These are phyloP conservation scores for Silurus aristotelis DNA, from an alignment of 2,797 vertebrate genomes.

Conservation along the genomic window DNA sequence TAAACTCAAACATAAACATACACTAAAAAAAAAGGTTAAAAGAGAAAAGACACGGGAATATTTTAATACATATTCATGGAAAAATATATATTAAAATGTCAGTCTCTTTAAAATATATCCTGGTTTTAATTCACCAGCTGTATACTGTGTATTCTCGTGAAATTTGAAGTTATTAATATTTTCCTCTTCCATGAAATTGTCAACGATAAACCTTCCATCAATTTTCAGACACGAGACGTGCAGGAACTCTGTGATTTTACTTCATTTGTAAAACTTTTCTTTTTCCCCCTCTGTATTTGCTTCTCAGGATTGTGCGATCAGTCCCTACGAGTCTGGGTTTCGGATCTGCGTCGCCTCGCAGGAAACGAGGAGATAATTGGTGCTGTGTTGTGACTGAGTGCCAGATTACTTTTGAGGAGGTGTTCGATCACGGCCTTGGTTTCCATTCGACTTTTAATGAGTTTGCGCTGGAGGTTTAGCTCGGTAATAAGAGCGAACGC, in stretches of 20 bases:
- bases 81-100: too few relatives aligned
- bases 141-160: too few relatives aligned
- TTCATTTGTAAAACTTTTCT: background rate
- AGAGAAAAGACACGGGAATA: too few relatives aligned
- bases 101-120: too few relatives aligned
- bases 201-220: background rate
- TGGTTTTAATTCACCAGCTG: background rate
- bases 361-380: slow-evolving; percentile 44
- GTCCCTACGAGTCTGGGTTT: background rate
- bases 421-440: slow-evolving; percentile 34
- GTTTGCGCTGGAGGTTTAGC: slow-evolving; percentile 16
- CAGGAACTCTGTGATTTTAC: background rate
- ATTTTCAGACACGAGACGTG: slow-evolving; percentile 3
- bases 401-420: slow-evolving; percentile 37
- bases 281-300: background rate
- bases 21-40: too few relatives aligned
- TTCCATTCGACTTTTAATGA: slow-evolving; percentile 38
- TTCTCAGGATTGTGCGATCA: background rate
- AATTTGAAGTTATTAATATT: background rate
- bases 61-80: too few relatives aligned
- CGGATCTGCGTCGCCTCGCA: slow-evolving; percentile 14
- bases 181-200: background rate
- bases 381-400: slow-evolving; percentile 36
- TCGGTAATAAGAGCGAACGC: background rate
- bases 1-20: too few relatives aligned